These are phyloP conservation scores for Capromys pilorides DNA, from an alignment of 2,797 vertebrate species.

Conservation along the genomic window DNA sequence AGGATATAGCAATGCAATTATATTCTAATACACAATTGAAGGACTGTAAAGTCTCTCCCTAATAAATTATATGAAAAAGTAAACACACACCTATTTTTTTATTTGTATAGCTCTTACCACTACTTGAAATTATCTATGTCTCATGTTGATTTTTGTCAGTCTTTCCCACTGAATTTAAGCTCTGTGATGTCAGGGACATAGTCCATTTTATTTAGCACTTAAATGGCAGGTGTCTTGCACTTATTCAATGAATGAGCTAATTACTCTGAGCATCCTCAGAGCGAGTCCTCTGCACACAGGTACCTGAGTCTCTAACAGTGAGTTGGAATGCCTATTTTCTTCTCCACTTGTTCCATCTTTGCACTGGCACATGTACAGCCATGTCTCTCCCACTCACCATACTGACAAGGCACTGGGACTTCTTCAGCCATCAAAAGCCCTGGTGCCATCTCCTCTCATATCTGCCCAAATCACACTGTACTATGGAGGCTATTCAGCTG, in stretches of 20 bases:
- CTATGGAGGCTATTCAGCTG: not conserved
- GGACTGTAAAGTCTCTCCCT: not conserved
- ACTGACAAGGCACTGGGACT: not conserved
- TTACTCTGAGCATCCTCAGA: not conserved
- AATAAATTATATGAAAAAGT: not conserved
- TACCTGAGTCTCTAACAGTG: not conserved
- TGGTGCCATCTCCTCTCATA: not conserved
- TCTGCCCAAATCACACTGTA: slow-evolving; percentile 34
- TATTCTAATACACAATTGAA: not conserved
- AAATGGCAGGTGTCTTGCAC: not conserved
- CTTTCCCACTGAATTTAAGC: not conserved
- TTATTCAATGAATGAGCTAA: not conserved
- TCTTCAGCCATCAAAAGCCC: not conserved
- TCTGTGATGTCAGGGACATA: not conserved
- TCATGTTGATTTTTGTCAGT: not conserved
- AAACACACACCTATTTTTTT: not conserved
- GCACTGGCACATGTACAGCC: not conserved
- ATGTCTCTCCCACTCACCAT: not conserved
- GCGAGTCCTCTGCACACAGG: not conserved
- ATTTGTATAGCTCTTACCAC: not conserved
- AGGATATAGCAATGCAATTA: not conserved
- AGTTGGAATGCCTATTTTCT: not conserved
- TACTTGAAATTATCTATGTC: not conserved
- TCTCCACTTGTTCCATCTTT: not conserved
- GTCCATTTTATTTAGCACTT: not conserved